Evolutionary conservation across 1,140 invertebrate genomes (phyloP).

Genomic region (Eubasilissa regina): DNA sequence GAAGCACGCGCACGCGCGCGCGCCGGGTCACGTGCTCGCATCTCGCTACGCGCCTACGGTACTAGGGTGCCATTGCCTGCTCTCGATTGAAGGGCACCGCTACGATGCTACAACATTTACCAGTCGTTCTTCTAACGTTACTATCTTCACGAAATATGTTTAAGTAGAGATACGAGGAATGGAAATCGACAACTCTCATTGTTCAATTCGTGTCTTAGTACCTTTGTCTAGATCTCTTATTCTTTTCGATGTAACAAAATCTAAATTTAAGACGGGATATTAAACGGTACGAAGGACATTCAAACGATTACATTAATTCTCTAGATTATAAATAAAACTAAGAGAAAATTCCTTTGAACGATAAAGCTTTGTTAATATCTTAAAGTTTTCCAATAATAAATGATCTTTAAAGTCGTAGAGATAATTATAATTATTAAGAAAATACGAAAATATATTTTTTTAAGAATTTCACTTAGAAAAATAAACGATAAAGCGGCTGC

Average conservation of each 20-base stretch:
- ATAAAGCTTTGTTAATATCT: background rate
- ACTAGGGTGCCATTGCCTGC: conserved; percentile 50
- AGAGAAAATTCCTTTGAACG: background rate
- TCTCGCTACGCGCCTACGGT: conserved; percentile 44
- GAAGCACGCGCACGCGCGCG: background rate
- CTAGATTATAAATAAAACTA: conserved; percentile 13
- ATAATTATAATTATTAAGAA: conserved; percentile 1
- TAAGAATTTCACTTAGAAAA: conserved; percentile 3
- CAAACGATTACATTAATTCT: background rate
- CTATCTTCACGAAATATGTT: conserved; percentile 49
- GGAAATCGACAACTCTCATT: conserved; percentile 41
- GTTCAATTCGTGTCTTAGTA: conserved; percentile 30
- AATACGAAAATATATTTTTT: background rate
- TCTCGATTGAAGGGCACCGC: conserved; percentile 56
- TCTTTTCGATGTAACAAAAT: conserved; percentile 48
- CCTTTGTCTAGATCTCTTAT: conserved; percentile 33
- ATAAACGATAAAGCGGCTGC: conserved; percentile 35
- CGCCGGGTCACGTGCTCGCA: conserved; percentile 33
- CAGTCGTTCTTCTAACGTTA: conserved; percentile 54
- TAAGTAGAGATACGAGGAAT: conserved; percentile 18
- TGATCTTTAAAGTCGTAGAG: background rate
- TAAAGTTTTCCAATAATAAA: background rate
- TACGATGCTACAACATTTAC: conserved; percentile 58
- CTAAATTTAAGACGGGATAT: conserved; percentile 30
- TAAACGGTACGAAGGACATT: background rate